These are phyloP conservation scores for Tichodroma muraria DNA, from an alignment of 2,113 vertebrate species.

Conservation along the genomic window DNA sequence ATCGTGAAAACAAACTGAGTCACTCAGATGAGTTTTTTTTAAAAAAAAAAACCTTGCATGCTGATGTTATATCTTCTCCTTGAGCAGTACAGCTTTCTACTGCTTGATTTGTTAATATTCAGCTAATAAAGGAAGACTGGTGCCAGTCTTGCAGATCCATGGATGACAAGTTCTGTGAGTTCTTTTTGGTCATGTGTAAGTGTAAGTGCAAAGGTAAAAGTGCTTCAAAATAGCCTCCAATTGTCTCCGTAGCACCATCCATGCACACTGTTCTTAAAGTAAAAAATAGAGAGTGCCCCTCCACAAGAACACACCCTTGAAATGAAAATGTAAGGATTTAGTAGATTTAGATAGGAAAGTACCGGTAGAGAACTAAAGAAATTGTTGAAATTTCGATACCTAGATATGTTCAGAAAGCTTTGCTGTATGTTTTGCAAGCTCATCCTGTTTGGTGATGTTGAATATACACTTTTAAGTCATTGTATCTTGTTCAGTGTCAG, in stretches of 20 bases:
- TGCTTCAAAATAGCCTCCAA: not conserved
- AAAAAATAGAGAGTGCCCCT: not conserved
- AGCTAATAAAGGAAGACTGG: not conserved
- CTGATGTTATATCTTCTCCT: not conserved
- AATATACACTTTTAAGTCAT: not conserved
- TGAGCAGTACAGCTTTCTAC: not conserved
- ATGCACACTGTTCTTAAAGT: not conserved
- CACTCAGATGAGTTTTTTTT: not conserved
- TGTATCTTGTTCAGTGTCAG: not conserved
- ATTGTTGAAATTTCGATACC: not conserved
- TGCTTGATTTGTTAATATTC: not conserved
- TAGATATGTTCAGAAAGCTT: not conserved
- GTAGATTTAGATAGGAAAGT: not conserved
- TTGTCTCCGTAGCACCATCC: not conserved
- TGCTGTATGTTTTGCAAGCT: not conserved
- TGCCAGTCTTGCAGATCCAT: not conserved
- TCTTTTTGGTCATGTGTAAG: not conserved
- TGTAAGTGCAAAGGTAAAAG: not conserved
- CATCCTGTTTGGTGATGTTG: not conserved
- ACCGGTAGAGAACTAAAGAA: not conserved
- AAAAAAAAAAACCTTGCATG: fast-evolving
- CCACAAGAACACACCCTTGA: not conserved
- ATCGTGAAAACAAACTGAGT: not conserved
- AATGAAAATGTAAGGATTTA: not conserved
- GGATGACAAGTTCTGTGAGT: not conserved